Conservation (phyloP, 2,888 invertebrate species). For the Drosophila prostipennis region DNA sequence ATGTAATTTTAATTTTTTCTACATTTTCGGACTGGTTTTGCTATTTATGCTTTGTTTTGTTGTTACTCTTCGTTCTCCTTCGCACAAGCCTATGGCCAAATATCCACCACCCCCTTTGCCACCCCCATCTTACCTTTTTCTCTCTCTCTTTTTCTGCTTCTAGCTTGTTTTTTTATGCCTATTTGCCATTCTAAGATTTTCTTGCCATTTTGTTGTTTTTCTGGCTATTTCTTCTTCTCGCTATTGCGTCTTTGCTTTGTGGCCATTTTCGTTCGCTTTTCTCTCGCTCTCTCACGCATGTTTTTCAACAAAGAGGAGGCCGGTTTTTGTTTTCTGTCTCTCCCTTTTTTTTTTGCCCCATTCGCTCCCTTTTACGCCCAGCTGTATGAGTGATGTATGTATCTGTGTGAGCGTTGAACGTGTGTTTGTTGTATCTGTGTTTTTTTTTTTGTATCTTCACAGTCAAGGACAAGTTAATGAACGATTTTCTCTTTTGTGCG, state of each 20-base stretch:
- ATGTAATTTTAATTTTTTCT: slow-evolving; percentile 14
- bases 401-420: slow-evolving; percentile 5
- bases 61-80: slow-evolving; percentile 12
- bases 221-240: slow-evolving; percentile 35
- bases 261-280: slow-evolving; percentile 48
- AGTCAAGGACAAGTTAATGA: slow-evolving; percentile 79
- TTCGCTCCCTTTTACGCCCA: slow-evolving; percentile 17
- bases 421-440: slow-evolving; percentile 30
- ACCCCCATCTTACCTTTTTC: not conserved
- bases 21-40: slow-evolving; percentile 37
- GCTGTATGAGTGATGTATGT: slow-evolving; percentile 15
- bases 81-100: slow-evolving; percentile 17
- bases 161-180: slow-evolving; percentile 27
- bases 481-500: slow-evolving; percentile 62
- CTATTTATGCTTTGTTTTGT: slow-evolving; percentile 30
- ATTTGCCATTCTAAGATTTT: slow-evolving; percentile 43
- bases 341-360: slow-evolving; percentile 17
- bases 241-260: slow-evolving; percentile 45
- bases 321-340: slow-evolving; percentile 56
- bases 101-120: slow-evolving; percentile 17
- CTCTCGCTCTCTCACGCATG: slow-evolving; percentile 62
- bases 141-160: slow-evolving; percentile 19
- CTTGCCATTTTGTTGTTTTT: slow-evolving; percentile 48
- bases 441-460: slow-evolving; percentile 55
- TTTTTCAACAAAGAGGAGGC: slow-evolving; percentile 60